A percentile compares a stretch with the other conserved stretches of the same genome.
These are phyloP conservation scores for Cyanistes caeruleus DNA, from an alignment of 2,113 vertebrate species.

Conservation along the genomic window DNA sequence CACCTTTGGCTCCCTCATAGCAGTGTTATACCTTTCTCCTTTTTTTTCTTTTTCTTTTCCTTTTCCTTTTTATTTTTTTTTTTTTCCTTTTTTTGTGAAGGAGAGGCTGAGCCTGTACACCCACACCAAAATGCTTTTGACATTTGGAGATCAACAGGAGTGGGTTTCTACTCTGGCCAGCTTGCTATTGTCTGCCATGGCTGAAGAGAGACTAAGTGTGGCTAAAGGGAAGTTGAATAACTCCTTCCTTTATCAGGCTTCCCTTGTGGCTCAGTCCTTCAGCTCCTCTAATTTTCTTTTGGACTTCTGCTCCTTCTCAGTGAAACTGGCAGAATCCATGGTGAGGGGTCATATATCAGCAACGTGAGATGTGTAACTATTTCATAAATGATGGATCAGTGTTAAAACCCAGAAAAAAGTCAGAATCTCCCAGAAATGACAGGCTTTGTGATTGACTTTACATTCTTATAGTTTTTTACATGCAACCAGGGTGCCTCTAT, in stretches of 20 bases:
- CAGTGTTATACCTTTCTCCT: neutral
- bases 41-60: accelerated
- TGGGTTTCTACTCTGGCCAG: neutral
- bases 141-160: neutral
- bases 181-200: neutral
- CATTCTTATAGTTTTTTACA: neutral
- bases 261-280: neutral
- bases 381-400: neutral
- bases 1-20: neutral
- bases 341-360: neutral
- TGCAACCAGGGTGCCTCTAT: neutral
- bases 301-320: neutral
- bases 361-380: neutral
- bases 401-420: neutral
- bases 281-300: neutral
- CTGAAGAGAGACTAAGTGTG: neutral
- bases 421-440: conserved; percentile 2
- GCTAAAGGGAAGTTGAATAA: neutral
- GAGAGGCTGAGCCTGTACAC: neutral
- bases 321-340: neutral
- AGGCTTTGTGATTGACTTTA: neutral
- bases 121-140: neutral
- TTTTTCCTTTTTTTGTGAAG: neutral
- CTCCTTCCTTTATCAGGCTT: neutral
- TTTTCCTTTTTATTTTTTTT: no score